These are phyloP conservation scores for Periophthalmus magnuspinnatus DNA, from an alignment of 2,797 vertebrate species.

Conservation along the genomic window DNA sequence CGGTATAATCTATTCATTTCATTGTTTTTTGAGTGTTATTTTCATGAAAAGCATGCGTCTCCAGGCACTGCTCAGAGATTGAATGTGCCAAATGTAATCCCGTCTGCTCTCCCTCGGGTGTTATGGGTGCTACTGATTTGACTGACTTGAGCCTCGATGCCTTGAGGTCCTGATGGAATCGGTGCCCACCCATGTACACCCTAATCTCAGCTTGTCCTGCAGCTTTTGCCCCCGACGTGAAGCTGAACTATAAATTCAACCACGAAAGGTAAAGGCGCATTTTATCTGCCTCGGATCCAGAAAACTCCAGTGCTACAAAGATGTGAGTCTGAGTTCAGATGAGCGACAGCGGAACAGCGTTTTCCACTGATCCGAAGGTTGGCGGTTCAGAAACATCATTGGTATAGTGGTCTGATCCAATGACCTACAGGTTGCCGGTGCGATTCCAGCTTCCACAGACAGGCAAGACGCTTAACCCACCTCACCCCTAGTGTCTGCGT, in stretches of 20 bases:
- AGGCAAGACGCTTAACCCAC: too few relatives aligned
- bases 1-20: conserved; percentile 60
- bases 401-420: too few relatives aligned
- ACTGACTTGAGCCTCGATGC: conserved; percentile 56
- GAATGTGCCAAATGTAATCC: conserved; percentile 60
- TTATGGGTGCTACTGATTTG: conserved; percentile 56
- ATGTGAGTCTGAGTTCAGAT: too few relatives aligned
- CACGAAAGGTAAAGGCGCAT: too few relatives aligned
- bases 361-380: too few relatives aligned
- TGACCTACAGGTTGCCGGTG: too few relatives aligned
- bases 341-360: too few relatives aligned
- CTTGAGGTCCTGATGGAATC: conserved; percentile 55
- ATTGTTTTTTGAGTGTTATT: conserved; percentile 67
- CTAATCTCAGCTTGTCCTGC: conserved; percentile 57
- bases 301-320: too few relatives aligned
- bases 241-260: background rate
- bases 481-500: too few relatives aligned
- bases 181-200: conserved; percentile 49
- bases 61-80: conserved; percentile 47
- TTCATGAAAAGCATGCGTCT: conserved; percentile 52
- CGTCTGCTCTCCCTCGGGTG: conserved; percentile 42
- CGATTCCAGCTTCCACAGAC: too few relatives aligned
- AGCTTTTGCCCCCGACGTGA: conserved; percentile 8
- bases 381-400: too few relatives aligned
- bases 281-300: background rate